These are phyloP conservation scores for Cnemophilus loriae DNA, from an alignment of 2,113 vertebrate genomes.

Conservation along the genomic window DNA sequence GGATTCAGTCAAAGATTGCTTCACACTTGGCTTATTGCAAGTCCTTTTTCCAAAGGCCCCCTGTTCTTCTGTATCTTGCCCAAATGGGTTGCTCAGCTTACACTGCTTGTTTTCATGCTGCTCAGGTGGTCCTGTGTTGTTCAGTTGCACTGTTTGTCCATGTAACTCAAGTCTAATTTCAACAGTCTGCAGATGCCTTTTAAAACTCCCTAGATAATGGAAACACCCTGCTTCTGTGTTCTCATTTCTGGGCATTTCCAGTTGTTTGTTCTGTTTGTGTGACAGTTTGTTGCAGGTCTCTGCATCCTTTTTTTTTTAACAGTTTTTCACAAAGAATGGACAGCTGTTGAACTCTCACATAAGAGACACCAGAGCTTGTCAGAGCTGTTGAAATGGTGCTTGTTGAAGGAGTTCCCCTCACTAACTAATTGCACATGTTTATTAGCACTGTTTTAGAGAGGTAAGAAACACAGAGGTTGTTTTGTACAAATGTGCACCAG, in stretches of 20 bases:
- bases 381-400: not conserved
- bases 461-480: not conserved
- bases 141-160: not conserved
- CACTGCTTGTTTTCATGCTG: not conserved
- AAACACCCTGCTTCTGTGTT: not conserved
- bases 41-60: not conserved
- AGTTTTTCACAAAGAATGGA: not conserved
- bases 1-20: not conserved
- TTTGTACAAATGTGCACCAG: not conserved
- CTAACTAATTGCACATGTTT: not conserved
- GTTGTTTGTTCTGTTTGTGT: not conserved
- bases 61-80: not conserved
- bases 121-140: not conserved
- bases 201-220: not conserved
- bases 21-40: not conserved
- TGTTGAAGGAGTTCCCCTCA: not conserved
- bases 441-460: not conserved
- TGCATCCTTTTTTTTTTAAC: not conserved
- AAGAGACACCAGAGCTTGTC: not conserved
- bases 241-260: not conserved
- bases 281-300: not conserved
- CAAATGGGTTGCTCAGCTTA: not conserved
- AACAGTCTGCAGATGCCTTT: not conserved
- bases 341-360: not conserved
- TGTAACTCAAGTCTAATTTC: not conserved